Evolutionary conservation across 2,797 vertebrate genomes (phyloP), one percentile per base, ranked within the genome.

Genomic region (Tachyglossus aculeatus): DNA sequence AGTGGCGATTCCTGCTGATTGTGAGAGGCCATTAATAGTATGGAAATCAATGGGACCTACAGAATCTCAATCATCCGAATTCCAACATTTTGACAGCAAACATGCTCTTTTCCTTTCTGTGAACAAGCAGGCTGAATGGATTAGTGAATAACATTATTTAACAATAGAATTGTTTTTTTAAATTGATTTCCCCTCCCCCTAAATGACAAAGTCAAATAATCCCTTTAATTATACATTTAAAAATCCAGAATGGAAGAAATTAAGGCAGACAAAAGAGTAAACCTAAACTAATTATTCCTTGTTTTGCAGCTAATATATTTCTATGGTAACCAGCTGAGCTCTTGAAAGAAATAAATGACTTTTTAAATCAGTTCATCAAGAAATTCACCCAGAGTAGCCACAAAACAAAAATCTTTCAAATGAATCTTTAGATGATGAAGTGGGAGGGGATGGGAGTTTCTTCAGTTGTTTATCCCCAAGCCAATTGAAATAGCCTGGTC

Each of bases 151-250:
- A 83, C 77, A 82, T 63, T 81, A 88, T 82, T 90, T 90, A 85
- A 86, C 88, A 88, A 78, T 80, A 90, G 81, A 88, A 81, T 74
- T 86, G 84, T 83, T 75, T 82, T 84, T 91, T 85, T 73, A 88
- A 90, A 91, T 88, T 84, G 90, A 85, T 86, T 85, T 83, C 67
- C 60, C 10, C 74, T 3, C 56, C 52, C 3, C 10, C 45, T 55
- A 60, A 48, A 56, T 67, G 69, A 77, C 69, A 77, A 80, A 78
- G 72, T 78, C 86, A 82, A 91, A 81, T 88, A 90, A 91, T 82
- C 69, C 68, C 72, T 89, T 69, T 90, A 92, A 92, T 92, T 92
- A 93, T 45, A 90, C 4, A 72, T 82, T 82, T 89, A 74, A 87
- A 82, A 79, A 45, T 67, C 71, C 77, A 69, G 75, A 89, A 86